Conservation (phyloP, 2,888 invertebrate genomes). For the Bombyx huttoni region DNA sequence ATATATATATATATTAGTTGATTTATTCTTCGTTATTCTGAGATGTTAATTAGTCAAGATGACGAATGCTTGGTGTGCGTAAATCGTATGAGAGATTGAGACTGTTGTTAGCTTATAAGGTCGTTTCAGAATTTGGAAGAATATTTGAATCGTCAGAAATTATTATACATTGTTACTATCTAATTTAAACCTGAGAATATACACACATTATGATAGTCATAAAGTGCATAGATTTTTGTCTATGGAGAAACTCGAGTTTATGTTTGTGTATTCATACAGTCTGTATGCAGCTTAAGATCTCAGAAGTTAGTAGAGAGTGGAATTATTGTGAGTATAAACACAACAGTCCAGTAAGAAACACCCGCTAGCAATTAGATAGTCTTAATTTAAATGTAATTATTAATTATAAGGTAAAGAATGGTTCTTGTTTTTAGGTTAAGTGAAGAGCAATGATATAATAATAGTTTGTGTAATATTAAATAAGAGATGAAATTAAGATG, state of each 20-base stretch:
- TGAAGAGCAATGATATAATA: conserved; percentile 70
- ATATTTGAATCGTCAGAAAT: neutral
- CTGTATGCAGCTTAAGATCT: conserved; percentile 26
- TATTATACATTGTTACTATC: neutral
- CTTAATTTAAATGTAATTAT: conserved; percentile 69
- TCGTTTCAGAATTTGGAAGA: neutral
- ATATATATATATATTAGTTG: too few relatives aligned
- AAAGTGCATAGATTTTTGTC: neutral
- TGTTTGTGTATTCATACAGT: conserved; percentile 12
- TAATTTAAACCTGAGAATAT: neutral
- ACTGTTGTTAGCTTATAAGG: neutral
- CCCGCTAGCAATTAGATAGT: conserved; percentile 69
- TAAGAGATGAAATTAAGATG: conserved; percentile 69
- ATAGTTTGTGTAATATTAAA: conserved; percentile 69
- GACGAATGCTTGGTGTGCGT: neutral
- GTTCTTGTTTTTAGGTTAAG: conserved; percentile 69
- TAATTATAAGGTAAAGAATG: conserved; percentile 63
- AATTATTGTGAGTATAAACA: conserved; percentile 38
- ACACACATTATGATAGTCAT: neutral
- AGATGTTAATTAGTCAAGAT: conserved; percentile 13
- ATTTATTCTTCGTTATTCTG: conserved; percentile 1
- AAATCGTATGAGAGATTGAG: neutral
- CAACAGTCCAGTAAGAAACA: conserved; percentile 60
- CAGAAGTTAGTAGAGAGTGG: conserved; percentile 39
- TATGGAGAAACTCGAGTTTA: neutral